Evolutionary conservation across 2,113 vertebrate genomes (phyloP), one percentile per base, ranked within the genome.

Genomic region (Aleadryas rufinucha): DNA sequence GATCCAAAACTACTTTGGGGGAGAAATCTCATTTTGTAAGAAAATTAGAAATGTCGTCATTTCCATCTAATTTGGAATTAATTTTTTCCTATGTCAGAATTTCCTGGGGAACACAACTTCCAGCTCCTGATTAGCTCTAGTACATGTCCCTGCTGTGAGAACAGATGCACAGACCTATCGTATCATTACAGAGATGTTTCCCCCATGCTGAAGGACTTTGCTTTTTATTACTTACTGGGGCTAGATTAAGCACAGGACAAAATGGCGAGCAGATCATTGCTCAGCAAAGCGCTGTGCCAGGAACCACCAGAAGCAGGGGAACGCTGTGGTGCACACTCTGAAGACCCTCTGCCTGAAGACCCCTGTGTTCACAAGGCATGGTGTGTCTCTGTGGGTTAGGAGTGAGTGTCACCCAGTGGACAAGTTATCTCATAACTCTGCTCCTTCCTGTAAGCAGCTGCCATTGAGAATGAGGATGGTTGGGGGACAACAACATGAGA

Each of bases 171-270:
- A 97, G 94, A 90, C 92, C 94, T 84, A 93, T 89, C 50, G 2
- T 93, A 93, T 95, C 93, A 92, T 95, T 96, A 97, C 93, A 74
- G 93, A 96, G 90, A 97, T 96, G 94, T 95, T 97, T 96, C 95
- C 94, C 95, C 93, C 87, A 92, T 97, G 95, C 94, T 97, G 96
- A 97, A 96, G 95, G 94, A 97, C 96, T 96, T 95, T 92, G 95
- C 80, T 97, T 96, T 96, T 97, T 96, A 82, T 94, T 96, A 91
- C 93, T 95, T 96, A 91, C 95, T 79, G 94, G 93, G 93, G 96
- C 53, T 97, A 94, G 96, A 97, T 97, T 95, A 97, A 96, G 93
- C 93, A 91, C 49, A 95, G 91, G 93, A 97, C 96, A 97, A 97
- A 96, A 95, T 95, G 83, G 95, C 52, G 6, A 95, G 89, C 87